Evolutionary conservation across 1,140 invertebrate genomes (phyloP).

Genomic region (Frieseomelitta varia): DNA sequence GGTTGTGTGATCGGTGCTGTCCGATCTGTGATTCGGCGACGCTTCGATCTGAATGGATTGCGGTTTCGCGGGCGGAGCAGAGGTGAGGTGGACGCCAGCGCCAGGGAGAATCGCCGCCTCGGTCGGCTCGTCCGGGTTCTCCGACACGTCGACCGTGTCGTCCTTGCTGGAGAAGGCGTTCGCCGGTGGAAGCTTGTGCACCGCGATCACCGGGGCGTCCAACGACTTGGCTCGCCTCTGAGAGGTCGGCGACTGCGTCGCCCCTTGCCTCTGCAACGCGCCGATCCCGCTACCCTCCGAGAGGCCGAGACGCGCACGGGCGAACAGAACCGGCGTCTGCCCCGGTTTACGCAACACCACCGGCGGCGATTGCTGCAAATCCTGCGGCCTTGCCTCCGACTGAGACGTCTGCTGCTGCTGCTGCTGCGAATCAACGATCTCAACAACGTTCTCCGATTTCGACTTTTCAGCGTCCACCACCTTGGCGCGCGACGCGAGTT

Average conservation of each 20-base stretch:
- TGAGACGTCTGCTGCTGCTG: too few relatives aligned
- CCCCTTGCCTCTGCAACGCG: slow-evolving; percentile 88
- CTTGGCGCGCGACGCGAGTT: neutral
- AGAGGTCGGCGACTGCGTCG: slow-evolving; percentile 87
- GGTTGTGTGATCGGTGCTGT: slow-evolving; percentile 76
- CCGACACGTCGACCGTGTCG: slow-evolving; percentile 88
- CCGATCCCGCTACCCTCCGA: slow-evolving; percentile 91
- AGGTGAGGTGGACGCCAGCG: neutral
- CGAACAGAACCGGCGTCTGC: slow-evolving; percentile 90
- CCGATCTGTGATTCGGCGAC: slow-evolving; percentile 75
- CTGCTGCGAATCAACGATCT: neutral
- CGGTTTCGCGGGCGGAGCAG: slow-evolving; percentile 27
- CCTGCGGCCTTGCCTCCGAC: slow-evolving; percentile 51
- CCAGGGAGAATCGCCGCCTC: neutral
- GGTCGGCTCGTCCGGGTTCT: slow-evolving; percentile 86
- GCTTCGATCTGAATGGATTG: slow-evolving; percentile 65
- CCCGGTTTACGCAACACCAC: slow-evolving; percentile 85
- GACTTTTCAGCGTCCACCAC: neutral
- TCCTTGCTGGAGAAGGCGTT: slow-evolving; percentile 94
- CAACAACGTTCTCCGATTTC: slow-evolving; percentile 1
- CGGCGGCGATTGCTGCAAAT: slow-evolving; percentile 83
- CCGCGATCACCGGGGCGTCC: slow-evolving; percentile 90
- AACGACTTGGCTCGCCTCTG: slow-evolving; percentile 90
- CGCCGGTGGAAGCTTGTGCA: slow-evolving; percentile 89
- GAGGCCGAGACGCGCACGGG: slow-evolving; percentile 88